These are phyloP conservation scores for Smutsia temminckii DNA, from an alignment of 2,797 vertebrate genomes.

Conservation along the genomic window DNA sequence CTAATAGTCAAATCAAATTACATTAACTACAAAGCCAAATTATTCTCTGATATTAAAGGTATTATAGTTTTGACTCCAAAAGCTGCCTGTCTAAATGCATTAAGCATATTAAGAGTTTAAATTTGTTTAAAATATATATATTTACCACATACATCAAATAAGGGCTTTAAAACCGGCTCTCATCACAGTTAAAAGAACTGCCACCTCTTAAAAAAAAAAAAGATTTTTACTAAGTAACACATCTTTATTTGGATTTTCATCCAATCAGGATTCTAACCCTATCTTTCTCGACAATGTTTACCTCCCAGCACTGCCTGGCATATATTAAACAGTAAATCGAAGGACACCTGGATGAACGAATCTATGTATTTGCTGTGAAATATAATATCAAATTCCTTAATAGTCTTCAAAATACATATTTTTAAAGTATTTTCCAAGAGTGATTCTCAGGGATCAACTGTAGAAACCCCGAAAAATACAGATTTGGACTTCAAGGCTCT, in stretches of 20 bases:
- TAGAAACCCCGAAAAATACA: not conserved
- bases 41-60: not conserved
- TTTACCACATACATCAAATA: not conserved
- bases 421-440: not conserved
- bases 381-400: not conserved
- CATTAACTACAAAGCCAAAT: not conserved
- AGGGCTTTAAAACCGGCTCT: slow-evolving; percentile 10
- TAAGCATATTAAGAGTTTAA: not conserved
- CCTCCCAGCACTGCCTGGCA: not conserved
- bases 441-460: not conserved
- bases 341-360: not conserved
- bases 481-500: not conserved
- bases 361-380: not conserved
- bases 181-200: not conserved
- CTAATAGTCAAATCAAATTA: not conserved
- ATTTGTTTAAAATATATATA: not conserved
- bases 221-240: not conserved
- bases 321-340: not conserved
- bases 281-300: not conserved
- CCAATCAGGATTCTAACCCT: not conserved
- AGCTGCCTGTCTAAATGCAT: not conserved
- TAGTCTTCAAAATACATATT: not conserved
- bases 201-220: not conserved
- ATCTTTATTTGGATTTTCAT: not conserved
- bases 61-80: not conserved